Conservation (phyloP, 2,888 invertebrate genomes). For the Drosophila koepferae region DNA sequence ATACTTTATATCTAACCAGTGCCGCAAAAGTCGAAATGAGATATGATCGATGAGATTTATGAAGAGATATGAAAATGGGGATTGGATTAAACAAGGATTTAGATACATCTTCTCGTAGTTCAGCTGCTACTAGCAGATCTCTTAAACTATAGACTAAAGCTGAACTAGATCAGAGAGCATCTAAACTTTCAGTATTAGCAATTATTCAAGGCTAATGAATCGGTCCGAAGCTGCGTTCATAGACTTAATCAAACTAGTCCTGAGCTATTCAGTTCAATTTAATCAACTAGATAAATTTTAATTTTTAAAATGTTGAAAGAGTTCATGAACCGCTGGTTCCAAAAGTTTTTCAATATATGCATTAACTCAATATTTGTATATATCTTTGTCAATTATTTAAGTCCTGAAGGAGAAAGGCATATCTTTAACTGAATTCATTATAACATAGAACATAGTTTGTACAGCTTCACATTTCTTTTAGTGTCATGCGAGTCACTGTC, state of each 20-base stretch:
- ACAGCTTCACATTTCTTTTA: neutral
- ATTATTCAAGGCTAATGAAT: neutral
- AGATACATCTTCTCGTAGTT: neutral
- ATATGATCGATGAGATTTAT: neutral
- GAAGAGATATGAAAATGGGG: neutral
- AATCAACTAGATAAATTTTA: neutral
- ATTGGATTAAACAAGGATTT: neutral
- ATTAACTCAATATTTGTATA: no score
- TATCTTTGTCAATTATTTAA: no score
- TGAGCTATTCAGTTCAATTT: neutral
- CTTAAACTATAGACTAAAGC: neutral
- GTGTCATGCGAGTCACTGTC: constrained; percentile 38
- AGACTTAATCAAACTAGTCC: neutral
- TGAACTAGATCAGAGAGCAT: neutral
- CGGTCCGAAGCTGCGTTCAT: neutral
- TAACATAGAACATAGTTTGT: neutral
- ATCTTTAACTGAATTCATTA: neutral
- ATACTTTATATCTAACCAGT: constrained; percentile 10
- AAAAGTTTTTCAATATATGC: no score
- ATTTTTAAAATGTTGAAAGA: neutral
- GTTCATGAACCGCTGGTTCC: neutral
- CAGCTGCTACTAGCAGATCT: neutral
- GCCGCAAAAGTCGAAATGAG: constrained; percentile 21
- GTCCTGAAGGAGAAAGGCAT: no score
- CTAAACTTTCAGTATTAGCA: no score